phyloP scores from a whole-genome alignment of 1,140 invertebrate genomes.

The Planococcus citri region DNA sequence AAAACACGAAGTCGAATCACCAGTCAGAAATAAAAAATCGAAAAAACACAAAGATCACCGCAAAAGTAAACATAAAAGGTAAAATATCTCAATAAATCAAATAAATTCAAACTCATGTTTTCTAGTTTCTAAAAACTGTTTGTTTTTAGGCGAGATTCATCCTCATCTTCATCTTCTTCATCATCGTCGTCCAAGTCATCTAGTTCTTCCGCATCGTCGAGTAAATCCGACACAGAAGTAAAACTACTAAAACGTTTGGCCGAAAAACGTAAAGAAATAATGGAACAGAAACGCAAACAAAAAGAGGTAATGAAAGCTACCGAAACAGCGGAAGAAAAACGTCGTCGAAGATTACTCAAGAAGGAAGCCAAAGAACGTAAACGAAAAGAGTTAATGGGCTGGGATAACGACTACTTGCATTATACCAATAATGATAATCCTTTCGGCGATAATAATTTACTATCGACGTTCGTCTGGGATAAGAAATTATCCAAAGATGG shows the following conservation, averaged over 20 bases:
- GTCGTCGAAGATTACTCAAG: constrained; percentile 69
- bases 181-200: constrained; percentile 17
- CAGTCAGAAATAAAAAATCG: neutral
- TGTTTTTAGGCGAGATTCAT: neutral
- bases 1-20: neutral
- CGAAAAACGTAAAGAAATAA: constrained; percentile 48
- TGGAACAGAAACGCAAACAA: constrained; percentile 51
- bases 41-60: neutral
- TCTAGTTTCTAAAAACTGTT: too few species aligned
- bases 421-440: constrained; percentile 98
- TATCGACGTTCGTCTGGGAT: constrained; percentile 89
- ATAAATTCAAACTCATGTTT: too few species aligned
- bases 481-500: constrained; percentile 96
- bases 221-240: constrained; percentile 40
- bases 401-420: constrained; percentile 89
- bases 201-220: constrained; percentile 20
- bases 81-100: too few species aligned
- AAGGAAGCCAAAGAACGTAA: constrained; percentile 85
- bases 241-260: constrained; percentile 58
- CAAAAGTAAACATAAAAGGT: constrained; percentile 10
- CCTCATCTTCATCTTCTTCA: constrained; percentile 10
- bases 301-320: constrained; percentile 77
- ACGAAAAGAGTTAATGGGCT: constrained; percentile 81
- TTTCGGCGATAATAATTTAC: constrained; percentile 89
- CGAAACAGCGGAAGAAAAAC: constrained; percentile 92